Base-by-base conservation (phyloP, 2,797 vertebrate species). In the Tolypeutes matacus region DNA sequence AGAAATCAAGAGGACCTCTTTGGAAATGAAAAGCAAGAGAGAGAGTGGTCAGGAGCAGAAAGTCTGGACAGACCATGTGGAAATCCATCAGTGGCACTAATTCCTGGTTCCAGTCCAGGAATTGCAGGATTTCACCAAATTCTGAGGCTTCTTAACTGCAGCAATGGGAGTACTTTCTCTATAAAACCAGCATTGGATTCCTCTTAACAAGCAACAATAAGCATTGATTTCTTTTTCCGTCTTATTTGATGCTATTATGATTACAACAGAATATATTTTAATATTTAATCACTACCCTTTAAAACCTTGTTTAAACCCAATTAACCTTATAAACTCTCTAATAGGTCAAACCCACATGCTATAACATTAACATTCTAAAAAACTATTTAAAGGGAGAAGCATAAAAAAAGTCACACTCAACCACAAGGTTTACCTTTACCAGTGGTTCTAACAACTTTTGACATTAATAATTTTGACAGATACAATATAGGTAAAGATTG, bases 281-380 rank as follows among this genome's bases (percentile, higher is more conserved):
- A n/a, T n/a, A n/a, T n/a, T n/a, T n/a, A n/a, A n/a, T n/a, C n/a
- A n/a, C n/a, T n/a, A n/a, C n/a, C n/a, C n/a, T n/a, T n/a, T n/a
- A n/a, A n/a, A n/a, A n/a, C 46, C 46, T 67, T 75, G 84, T 93
- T 75, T 94, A 89, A 89, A 89, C 88, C 67, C 67, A 87, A 95
- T 86, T 91, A 95, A 94, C 89, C 77, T n/a, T 31, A 34, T 58
- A 73, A 17, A 42, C 91, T n/a, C 18, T 7, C 77, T 64, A 20
- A 73, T 7, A 70, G 42, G 56, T 81, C 77, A 49, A 53, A 86
- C n/a, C 62, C 34, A n/a, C 64, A 86, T 1, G 34, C 64, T 82
- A 82, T 46, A 75, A 65, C 20, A 20, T n/a, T 69, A 72, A 93
- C 46, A 60, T 62, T 20, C 82, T 86, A 83, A 53, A 42, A 92